A percentile compares a stretch with the other conserved stretches of the same genome.
phyloP scores from a whole-genome alignment of 2,797 vertebrate species.

The Simalia tracyae region DNA sequence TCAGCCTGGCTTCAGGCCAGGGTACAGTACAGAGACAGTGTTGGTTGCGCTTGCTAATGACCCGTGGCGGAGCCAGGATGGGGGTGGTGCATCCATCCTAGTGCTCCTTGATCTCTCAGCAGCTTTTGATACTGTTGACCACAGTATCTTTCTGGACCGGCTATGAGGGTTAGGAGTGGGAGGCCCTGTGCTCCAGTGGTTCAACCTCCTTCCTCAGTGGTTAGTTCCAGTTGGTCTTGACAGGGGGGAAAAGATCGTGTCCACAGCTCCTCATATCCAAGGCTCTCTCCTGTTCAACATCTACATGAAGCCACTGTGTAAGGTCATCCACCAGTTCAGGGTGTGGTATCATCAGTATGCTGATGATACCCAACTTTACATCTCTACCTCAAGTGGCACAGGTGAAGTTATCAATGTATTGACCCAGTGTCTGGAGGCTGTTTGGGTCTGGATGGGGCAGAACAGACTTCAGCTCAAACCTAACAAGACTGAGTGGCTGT shows the following conservation, averaged over 20 bases:
- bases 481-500: neutral
- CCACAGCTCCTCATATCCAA: neutral
- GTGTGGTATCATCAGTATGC: neutral
- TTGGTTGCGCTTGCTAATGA: neutral
- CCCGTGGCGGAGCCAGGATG: neutral
- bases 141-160: neutral
- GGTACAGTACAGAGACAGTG: neutral
- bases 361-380: neutral
- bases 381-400: neutral
- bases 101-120: neutral
- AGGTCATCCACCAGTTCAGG: neutral
- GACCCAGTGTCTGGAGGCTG: neutral
- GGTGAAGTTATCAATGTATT: neutral
- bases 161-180: neutral
- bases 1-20: neutral
- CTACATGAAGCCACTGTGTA: neutral
- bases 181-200: neutral
- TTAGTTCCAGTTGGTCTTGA: neutral
- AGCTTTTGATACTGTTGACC: neutral
- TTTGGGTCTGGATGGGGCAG: neutral
- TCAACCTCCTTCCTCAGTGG: neutral
- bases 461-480: neutral
- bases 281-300: neutral
- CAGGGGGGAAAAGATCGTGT: neutral
- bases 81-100: neutral